phyloP scores from a whole-genome alignment of 2,113 vertebrate species.

The Astur gentilis region DNA sequence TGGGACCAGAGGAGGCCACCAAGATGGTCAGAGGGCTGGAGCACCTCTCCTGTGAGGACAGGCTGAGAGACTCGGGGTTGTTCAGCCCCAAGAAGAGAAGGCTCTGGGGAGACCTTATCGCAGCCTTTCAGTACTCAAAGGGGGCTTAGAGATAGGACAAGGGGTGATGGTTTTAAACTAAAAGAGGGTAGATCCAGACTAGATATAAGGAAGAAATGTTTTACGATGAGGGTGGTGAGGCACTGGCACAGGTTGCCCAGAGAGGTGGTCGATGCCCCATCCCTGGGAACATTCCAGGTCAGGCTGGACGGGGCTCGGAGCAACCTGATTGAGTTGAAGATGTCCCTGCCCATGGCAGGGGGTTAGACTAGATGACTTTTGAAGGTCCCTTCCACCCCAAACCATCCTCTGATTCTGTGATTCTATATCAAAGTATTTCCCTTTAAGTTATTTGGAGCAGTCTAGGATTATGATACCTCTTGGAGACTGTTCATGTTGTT shows the following conservation, averaged over 20 bases:
- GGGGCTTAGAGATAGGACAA: neutral
- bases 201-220: neutral
- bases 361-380: neutral
- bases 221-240: fast-evolving
- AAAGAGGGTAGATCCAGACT: neutral
- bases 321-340: neutral
- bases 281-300: neutral
- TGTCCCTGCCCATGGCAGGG: neutral
- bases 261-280: neutral
- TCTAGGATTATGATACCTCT: neutral
- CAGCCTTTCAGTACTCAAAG: fast-evolving
- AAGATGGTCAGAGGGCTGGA: fast-evolving
- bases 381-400: neutral
- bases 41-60: fast-evolving
- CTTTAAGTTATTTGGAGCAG: neutral
- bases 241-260: neutral
- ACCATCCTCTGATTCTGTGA: neutral
- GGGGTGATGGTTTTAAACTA: neutral
- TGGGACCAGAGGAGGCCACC: fast-evolving
- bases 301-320: neutral
- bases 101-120: fast-evolving
- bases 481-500: neutral
- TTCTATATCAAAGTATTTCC: neutral
- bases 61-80: neutral
- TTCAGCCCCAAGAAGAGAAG: neutral